These are phyloP conservation scores for Monarcha castaneiventris DNA, from an alignment of 2,113 vertebrate species.

Conservation along the genomic window DNA sequence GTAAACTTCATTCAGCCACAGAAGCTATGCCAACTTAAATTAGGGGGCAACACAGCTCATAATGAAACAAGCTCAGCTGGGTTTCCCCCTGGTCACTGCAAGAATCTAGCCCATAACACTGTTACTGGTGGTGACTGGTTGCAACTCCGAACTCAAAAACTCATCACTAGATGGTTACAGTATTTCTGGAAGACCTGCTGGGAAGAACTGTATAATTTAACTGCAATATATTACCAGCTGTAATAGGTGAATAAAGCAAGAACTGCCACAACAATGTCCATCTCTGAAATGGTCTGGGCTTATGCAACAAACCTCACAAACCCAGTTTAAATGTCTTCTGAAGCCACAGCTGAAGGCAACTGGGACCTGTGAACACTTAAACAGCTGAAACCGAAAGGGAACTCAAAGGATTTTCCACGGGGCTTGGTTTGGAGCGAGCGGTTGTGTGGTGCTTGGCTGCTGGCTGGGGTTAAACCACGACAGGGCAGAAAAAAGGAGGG, in stretches of 20 bases:
- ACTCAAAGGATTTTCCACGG: not conserved
- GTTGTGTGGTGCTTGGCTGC: not conserved
- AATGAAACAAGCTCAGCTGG: not conserved
- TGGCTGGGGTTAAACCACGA: not conserved
- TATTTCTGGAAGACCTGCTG: not conserved
- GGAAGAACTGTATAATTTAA: not conserved
- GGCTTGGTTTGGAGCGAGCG: not conserved
- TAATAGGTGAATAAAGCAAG: not conserved
- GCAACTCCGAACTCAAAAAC: not conserved
- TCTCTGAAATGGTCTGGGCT: not conserved
- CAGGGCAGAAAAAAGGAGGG: not conserved
- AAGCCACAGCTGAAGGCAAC: not conserved
- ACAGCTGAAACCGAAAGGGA: conserved; percentile 5
- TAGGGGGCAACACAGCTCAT: not conserved
- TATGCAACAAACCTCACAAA: not conserved
- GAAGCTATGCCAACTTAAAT: not conserved
- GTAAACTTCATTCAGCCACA: not conserved
- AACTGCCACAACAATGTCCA: not conserved
- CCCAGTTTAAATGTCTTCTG: not conserved
- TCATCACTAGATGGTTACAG: not conserved
- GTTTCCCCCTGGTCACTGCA: rapidly evolving
- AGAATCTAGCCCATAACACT: not conserved
- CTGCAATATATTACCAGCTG: not conserved
- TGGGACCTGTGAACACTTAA: not conserved
- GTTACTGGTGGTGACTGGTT: not conserved